Percentiles rank a stretch among this genome's conserved stretches.
These are phyloP conservation scores for mouse (Mus musculus) DNA, from an alignment of 2,113 vertebrate genomes.

Conservation along the genomic window DNA sequence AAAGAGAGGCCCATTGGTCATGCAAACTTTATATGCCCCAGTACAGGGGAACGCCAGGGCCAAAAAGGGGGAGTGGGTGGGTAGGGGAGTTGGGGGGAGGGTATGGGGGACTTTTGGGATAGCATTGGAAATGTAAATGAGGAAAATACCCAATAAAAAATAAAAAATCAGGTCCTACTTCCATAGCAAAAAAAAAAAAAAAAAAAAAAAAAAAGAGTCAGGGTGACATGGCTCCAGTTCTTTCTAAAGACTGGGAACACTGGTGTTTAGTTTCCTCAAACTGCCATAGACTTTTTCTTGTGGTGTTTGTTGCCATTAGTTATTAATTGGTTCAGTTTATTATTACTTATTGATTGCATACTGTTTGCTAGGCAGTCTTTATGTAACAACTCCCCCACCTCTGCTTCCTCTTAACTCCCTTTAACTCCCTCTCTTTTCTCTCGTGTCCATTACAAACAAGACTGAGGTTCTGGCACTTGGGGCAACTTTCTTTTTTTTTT, in stretches of 20 bases:
- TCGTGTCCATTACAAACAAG: background rate
- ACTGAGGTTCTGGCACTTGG: background rate
- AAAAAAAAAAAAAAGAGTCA: background rate
- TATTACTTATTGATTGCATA: background rate
- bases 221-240: background rate
- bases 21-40: no score
- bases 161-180: no score
- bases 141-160: no score
- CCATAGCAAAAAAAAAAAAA: no score
- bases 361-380: background rate
- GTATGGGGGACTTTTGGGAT: no score
- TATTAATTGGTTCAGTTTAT: slow-evolving; percentile 36
- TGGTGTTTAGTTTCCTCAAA: background rate
- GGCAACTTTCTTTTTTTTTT: background rate
- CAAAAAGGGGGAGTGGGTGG: no score
- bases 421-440: background rate
- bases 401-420: background rate
- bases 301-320: background rate
- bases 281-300: background rate
- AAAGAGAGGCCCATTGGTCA: no score
- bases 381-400: background rate
- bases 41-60: no score
- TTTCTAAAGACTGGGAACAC: background rate
- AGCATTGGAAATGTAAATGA: no score
- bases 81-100: no score